A percentile compares a stretch with the other conserved stretches of the same genome.
These are phyloP conservation scores for Oncorhynchus keta DNA, from an alignment of 2,113 vertebrate species.

Conservation along the genomic window DNA sequence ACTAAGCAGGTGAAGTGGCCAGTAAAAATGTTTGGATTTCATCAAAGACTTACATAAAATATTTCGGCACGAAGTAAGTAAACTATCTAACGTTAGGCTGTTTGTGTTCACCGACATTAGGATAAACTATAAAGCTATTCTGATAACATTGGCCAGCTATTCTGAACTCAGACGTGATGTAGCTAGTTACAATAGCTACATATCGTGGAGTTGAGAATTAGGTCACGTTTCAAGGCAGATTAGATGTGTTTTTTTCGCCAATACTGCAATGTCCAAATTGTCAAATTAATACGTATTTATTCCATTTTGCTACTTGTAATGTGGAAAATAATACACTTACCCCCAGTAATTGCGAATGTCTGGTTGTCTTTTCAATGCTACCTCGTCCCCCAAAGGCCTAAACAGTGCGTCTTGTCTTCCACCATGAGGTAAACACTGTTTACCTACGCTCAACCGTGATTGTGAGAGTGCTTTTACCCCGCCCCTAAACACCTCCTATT, in stretches of 20 bases:
- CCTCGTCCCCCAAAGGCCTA: background rate
- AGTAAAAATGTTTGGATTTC: background rate
- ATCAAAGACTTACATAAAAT: background rate
- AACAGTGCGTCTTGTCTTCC: background rate
- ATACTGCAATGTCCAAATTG: background rate
- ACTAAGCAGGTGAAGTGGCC: background rate
- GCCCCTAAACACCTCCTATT: constrained; percentile 14
- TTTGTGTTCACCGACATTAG: background rate
- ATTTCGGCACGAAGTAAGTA: background rate
- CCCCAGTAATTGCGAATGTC: constrained; percentile 4
- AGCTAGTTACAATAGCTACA: background rate
- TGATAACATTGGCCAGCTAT: background rate
- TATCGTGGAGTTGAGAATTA: too few species aligned
- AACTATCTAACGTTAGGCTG: background rate
- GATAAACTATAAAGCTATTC: background rate
- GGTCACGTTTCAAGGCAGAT: background rate
- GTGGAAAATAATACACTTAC: constrained; percentile 7
- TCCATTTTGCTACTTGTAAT: background rate
- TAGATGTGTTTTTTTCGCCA: background rate
- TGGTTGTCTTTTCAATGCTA: background rate
- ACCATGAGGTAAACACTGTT: constrained; percentile 40
- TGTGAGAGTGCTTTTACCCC: background rate
- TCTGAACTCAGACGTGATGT: background rate
- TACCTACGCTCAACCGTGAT: constrained; percentile 24
- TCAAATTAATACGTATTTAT: background rate